Base-by-base conservation (phyloP, 1,140 invertebrate species). In the Drosophila ogumai region DNA sequence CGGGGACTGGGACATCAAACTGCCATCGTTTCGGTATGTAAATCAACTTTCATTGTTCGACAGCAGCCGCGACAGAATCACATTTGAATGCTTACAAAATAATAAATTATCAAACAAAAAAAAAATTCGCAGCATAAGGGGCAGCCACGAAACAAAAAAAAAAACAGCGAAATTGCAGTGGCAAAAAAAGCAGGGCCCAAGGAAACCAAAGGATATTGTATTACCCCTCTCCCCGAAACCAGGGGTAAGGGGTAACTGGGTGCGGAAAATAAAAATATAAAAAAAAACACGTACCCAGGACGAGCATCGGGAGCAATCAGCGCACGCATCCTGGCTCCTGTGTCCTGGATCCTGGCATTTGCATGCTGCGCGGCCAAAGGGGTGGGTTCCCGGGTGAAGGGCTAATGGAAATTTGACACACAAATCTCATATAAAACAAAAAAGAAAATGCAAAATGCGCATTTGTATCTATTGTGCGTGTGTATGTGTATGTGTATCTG, bases 61-160 rank as follows among this genome's bases (percentile, higher is more conserved):
- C 66, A 69, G 66, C 61, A 54, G 66, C 66, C 66, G 66, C 66
- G 66, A 69, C 75, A 80, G 88, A 91, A 91, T 85, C 79, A 87
- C 87, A 92, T 92, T 92, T 91, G 87, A 92, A 92, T 92, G 84
- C 81, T 87, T 90, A 91, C 82, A 87, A 91, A 92, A 91, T 92
- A 92, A 92, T 92, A 92, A 92, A 92, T 92, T 92, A 92, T 91
- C 91, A 88, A 91, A 91, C 66, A 77, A 82, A 81, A 75, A 66
- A 69, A 64, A 72, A 78, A 77, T 80, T 76, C 67, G 75, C 75
- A 79, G 61, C 63, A 79, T 85, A 80, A 80, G 82, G 82, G 81
- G 46, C n/a, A 43, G 28, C 28, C 36, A 44, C 50, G 54, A 13
- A n/a, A 22, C 22, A n/a, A 10, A 13, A 46, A 22, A 44, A 73